Evolutionary conservation across 2,888 invertebrate genomes (phyloP), one percentile per base, ranked within the genome.

Genomic region (Meteorus cinctellus): DNA sequence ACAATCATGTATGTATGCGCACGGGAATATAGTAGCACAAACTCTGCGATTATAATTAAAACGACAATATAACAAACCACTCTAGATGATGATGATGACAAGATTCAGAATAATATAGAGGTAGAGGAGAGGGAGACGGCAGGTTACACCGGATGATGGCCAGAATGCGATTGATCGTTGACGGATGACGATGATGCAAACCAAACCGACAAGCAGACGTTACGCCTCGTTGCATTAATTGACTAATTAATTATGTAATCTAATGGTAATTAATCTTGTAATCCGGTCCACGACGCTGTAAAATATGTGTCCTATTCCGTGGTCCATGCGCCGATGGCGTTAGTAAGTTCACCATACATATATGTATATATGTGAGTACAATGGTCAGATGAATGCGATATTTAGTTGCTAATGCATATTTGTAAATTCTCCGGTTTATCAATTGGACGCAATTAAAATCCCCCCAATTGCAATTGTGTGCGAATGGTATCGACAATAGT

Each of bases 231-330:
- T 81, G 86, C 85, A 87, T 87, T 86, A 86, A 88, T 88, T 85
- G 82, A 81, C 83, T 85, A 83, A 89, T 88, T 87, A 87, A 89
- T 88, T 88, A 86, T 87, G 86, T 87, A 86, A 87, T 86, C 85
- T 84, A 82, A 86, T 85, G 86, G 85, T 88, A 88, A 88, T 88
- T 86, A 87, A 82, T 81, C 85, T 83, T 84, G 83, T 85, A 87
- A 87, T 86, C 86, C 84, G 84, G 78, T 80, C 27, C 76, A 79
- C 80, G 77, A 70, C 81, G 71, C 80, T 76, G 81, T 83, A 82
- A 84, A 85, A 84, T 85, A 82, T 80, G 82, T 79, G 77, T 75
- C 78, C 81, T 81, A 82, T 83, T 84, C 48, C 31, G 60, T 66
- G 63, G 55, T 55, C 63, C 16, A 41, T 65, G 68, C 31, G 62